Evolutionary conservation across 2,113 vertebrate species (phyloP).

Genomic region (Phodopus roborovskii): DNA sequence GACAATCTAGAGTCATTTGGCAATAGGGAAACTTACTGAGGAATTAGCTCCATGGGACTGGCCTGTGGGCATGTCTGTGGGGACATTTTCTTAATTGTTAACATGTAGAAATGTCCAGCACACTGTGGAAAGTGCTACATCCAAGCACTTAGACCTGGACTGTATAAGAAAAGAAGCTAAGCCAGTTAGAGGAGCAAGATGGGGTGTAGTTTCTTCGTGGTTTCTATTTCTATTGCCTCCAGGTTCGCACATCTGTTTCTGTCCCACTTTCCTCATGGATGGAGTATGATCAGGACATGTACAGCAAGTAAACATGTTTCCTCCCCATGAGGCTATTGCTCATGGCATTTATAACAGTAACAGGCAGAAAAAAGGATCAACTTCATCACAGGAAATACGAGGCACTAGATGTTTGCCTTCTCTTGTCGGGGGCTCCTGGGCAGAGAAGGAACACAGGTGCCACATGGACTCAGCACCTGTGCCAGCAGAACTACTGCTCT

Average conservation of each 20-base stretch:
- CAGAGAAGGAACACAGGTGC: neutral
- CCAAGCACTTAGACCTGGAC: neutral
- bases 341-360: neutral
- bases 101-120: neutral
- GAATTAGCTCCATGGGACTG: too few relatives aligned
- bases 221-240: neutral
- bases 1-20: neutral
- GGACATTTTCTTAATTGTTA: neutral
- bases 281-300: neutral
- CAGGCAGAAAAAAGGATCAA: neutral
- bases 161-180: neutral
- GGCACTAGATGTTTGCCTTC: neutral
- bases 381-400: neutral
- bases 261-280: neutral
- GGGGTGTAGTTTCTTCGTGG: neutral
- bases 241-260: neutral
- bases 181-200: neutral
- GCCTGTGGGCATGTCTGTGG: fast-evolving
- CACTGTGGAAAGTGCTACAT: neutral
- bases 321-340: too few relatives aligned
- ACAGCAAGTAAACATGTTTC: neutral
- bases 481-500: neutral
- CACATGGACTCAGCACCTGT: neutral
- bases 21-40: neutral
- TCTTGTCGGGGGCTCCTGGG: neutral